phyloP scores from a whole-genome alignment of 2,113 vertebrate species.

The Lepus europaeus region DNA sequence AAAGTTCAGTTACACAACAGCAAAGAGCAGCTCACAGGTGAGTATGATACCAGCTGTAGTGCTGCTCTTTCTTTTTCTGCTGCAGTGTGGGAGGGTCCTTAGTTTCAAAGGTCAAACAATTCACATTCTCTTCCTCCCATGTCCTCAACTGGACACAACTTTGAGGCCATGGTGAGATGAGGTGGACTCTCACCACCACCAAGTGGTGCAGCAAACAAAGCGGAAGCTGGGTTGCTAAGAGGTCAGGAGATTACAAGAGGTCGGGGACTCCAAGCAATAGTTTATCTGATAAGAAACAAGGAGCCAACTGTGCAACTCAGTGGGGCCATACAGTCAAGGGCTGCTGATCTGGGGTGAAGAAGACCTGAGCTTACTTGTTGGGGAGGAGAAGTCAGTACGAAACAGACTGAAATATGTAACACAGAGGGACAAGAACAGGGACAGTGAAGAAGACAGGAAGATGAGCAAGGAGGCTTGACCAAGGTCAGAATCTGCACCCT shows the following conservation, averaged over 20 bases:
- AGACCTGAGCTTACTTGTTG: not conserved
- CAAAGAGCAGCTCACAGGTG: not conserved
- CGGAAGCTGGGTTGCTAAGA: not conserved
- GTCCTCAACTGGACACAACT: not conserved
- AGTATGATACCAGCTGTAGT: not conserved
- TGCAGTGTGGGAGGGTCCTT: not conserved
- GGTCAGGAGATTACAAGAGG: not conserved
- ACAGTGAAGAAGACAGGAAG: not conserved
- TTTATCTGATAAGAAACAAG: not conserved
- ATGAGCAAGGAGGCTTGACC: not conserved
- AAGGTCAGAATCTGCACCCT: not conserved
- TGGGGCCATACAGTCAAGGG: rapidly evolving
- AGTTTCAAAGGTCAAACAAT: not conserved
- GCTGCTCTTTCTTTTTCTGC: not conserved
- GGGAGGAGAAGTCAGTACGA: not conserved
- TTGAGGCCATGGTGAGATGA: not conserved
- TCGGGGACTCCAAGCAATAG: not conserved
- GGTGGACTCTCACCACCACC: no score
- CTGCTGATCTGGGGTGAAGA: not conserved
- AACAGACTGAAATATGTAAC: no score
- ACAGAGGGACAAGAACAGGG: not conserved
- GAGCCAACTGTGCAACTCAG: not conserved
- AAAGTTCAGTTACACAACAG: not conserved
- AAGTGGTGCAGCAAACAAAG: no score
- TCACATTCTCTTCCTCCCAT: not conserved